Evolutionary conservation across 2,888 invertebrate genomes (phyloP).

Genomic region (Blastobasis adustella): DNA sequence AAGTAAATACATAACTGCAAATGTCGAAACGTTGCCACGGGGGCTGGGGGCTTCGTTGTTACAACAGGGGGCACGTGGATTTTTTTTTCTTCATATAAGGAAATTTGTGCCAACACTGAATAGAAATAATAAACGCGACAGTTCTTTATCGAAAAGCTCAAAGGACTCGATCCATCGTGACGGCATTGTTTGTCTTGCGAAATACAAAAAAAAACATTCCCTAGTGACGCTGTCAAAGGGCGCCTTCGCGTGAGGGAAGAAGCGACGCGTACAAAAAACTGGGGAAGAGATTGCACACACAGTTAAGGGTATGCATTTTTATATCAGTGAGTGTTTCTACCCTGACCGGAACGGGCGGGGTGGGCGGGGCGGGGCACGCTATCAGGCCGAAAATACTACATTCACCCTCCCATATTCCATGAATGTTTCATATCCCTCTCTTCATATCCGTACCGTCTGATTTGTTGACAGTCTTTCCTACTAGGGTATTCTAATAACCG

Average conservation of each 20-base stretch:
- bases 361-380: slow-evolving; percentile 19
- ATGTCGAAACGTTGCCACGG: no score
- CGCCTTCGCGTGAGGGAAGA: no score
- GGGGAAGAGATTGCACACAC: background rate
- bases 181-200: no score
- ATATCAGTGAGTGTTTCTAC: slow-evolving; percentile 1
- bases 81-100: no score
- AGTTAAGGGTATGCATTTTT: slow-evolving; percentile 1
- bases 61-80: no score
- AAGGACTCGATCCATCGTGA: no score
- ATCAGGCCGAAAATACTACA: slow-evolving; percentile 28
- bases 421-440: slow-evolving; percentile 7
- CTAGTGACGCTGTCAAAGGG: background rate
- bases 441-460: slow-evolving; percentile 3
- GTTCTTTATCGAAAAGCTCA: no score
- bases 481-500: background rate
- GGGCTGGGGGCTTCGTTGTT: no score
- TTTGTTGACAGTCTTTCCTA: slow-evolving; percentile 2
- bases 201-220: no score
- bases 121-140: no score
- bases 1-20: no score
- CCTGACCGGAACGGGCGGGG: slow-evolving; percentile 12
- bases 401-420: slow-evolving; percentile 20
- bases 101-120: no score
- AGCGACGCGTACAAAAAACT: background rate